Evolutionary conservation across 2,113 vertebrate species (phyloP), one percentile per base, ranked within the genome.

Genomic region (Agelaius phoeniceus): DNA sequence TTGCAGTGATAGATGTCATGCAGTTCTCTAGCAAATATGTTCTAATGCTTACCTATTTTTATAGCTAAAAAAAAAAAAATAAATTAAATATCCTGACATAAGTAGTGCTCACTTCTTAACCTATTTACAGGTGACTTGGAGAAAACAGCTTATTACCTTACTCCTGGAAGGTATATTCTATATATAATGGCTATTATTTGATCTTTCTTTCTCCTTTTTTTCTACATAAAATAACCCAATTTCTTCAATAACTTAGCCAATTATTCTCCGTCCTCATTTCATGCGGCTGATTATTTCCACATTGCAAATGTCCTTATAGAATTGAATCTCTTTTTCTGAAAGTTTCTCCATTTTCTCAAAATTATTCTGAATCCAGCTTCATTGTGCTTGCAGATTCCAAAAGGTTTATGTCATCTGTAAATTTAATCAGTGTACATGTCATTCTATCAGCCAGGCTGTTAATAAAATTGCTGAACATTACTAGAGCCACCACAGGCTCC

Each of bases 401-500:
- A 87, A 95, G 41, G 58, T 61, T 94, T 85, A 82, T 91, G 84
- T 76, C 61, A 87, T 83, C 78, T 73, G 33, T 89, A 91, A 85
- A 89, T 93, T 84, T 91, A 84, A 92, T 84, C 77, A 78, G 19
- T 33, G 39, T 67, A 75, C 37, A 75, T 93, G 61, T 66, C 43
- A 48, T 91, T 84, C 41, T 37, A 67, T 93, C 77, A 96, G 17
- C 3, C 31, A 82, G 44, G 24, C 17, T 94, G 33, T 79, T 95
- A 89, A 90, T 82, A 93, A 89, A 79, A 72, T 31, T 69, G n/a
- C 41, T 87, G 58, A 93, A 82, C 21, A 31, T 84, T 91, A 79
- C n/a, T 79, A 67, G 35, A 79, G 44, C n/a, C 46, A 65, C 90
- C 78, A 82, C 27, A 85, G 28, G 8, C 31, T 93, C 52, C 33